Base-by-base conservation (phyloP, 2,797 vertebrate genomes). In the Rhyacichthys aspro region DNA sequence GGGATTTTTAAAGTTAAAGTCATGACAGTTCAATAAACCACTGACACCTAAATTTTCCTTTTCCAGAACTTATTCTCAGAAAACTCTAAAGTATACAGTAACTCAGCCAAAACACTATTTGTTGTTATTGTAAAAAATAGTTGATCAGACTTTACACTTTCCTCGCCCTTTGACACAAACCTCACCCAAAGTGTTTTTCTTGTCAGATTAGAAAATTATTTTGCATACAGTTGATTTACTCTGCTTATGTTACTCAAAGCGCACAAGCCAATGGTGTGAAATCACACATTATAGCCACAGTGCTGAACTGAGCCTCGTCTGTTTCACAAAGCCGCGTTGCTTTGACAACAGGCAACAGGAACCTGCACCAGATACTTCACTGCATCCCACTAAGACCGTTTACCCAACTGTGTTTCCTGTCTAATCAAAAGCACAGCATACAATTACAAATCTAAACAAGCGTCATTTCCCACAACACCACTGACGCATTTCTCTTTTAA, bases 401-500 rank as follows among this genome's bases (percentile, higher is more conserved):
- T 28, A 28, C 7, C 23, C 7, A 28, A 28, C 23, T 28, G 4
- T 28, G 23, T 28, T 28, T 28, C 23, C 23, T 28, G 1, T 28
- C 23, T 28, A 39, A 36, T 63, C 61, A 41, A 55, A 42, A 60
- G 39, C 42, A 32, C 38, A 8, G 7, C 34, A 50, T 5, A 28
- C 44, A 69, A 49, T 76, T 33, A 62, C 56, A 67, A 57, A 19
- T 72, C 43, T 57, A 76, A 70, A 81, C 55, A 16, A 55, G 52
- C 47, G 76, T 76, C 75, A 74, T 88, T 76, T 57, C 42, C 52
- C 63, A 37, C 28, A 53, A 55, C 42, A 17, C 46, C 36, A 44
- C 50, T 75, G 73, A 86, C 71, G 70, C 81, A 85, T 67, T 86
- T 92, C 89, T 88, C 70, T 28, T 75, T 67, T 43, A 44, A 39